Percentiles rank a stretch among this genome's conserved stretches.
Conservation (phyloP, 2,888 invertebrate genomes). For the Molorchus minor region DNA sequence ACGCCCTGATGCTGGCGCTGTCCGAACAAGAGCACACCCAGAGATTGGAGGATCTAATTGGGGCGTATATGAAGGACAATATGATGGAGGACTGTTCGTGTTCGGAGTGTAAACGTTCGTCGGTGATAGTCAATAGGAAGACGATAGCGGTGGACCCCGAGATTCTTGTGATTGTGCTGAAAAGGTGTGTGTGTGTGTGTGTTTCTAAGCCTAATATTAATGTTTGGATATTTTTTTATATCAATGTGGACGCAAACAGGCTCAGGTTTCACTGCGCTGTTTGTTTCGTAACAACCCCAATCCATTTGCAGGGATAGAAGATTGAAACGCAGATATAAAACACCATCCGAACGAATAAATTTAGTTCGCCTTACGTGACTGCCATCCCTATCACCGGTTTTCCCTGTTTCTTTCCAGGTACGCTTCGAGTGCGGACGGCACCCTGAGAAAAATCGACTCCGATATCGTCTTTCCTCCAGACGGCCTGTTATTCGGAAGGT, state of each 20-base stretch:
- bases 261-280: too few species aligned
- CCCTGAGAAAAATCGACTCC: background rate
- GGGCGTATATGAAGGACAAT: background rate
- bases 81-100: constrained; percentile 44
- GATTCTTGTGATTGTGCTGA: constrained; percentile 54
- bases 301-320: too few species aligned
- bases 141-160: constrained; percentile 50
- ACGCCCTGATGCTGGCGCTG: constrained; percentile 51
- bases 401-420: background rate
- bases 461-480: background rate
- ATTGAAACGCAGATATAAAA: too few species aligned
- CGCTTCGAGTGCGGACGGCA: background rate
- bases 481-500: background rate
- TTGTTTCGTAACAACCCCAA: too few species aligned
- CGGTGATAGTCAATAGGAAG: constrained; percentile 45
- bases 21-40: constrained; percentile 27
- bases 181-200: constrained; percentile 48
- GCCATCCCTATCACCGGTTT: too few species aligned
- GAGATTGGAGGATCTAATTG: background rate
- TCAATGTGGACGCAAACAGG: too few species aligned
- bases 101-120: constrained; percentile 46
- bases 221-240: too few species aligned
- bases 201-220: background rate
- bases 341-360: too few species aligned
- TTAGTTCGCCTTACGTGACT: too few species aligned